Evolutionary conservation across 2,113 vertebrate species (phyloP).

Genomic region (Pterophyllum scalare): DNA sequence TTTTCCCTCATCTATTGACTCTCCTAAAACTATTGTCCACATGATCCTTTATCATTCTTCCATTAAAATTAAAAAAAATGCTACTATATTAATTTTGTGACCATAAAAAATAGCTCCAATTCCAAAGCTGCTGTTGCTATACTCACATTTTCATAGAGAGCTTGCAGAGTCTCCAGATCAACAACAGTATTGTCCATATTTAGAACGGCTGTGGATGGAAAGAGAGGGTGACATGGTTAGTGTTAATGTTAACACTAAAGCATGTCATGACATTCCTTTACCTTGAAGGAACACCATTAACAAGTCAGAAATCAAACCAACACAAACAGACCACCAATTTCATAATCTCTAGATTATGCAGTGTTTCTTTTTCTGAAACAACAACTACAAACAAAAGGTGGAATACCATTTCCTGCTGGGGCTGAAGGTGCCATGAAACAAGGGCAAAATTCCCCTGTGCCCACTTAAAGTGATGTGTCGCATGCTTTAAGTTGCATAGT

Average conservation of each 20-base stretch:
- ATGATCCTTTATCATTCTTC: constrained; percentile 16
- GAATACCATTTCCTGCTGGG: background rate
- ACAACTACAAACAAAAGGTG: constrained; percentile 5
- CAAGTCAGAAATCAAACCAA: constrained; percentile 55
- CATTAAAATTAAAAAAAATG: constrained; percentile 15
- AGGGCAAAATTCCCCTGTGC: background rate
- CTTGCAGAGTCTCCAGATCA: constrained; percentile 97
- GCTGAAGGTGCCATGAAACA: constrained; percentile 31
- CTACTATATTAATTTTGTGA: constrained; percentile 18
- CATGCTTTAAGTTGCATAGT: constrained; percentile 42
- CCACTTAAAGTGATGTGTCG: background rate
- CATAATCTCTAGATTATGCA: constrained; percentile 7
- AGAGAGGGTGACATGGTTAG: constrained; percentile 54
- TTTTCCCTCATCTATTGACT: constrained; percentile 44
- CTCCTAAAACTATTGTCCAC: constrained; percentile 34
- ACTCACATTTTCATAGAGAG: constrained; percentile 98
- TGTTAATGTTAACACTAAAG: constrained; percentile 41
- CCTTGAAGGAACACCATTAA: constrained; percentile 30
- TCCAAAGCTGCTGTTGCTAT: constrained; percentile 29
- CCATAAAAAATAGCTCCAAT: constrained; percentile 16
- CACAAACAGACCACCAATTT: constrained; percentile 23
- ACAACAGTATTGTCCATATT: constrained; percentile 96
- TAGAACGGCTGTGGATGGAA: constrained; percentile 87
- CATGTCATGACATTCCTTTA: constrained; percentile 36
- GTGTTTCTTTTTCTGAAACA: constrained; percentile 5